Conservation (phyloP, 1,140 invertebrate species). For the Plectus sambesii region DNA sequence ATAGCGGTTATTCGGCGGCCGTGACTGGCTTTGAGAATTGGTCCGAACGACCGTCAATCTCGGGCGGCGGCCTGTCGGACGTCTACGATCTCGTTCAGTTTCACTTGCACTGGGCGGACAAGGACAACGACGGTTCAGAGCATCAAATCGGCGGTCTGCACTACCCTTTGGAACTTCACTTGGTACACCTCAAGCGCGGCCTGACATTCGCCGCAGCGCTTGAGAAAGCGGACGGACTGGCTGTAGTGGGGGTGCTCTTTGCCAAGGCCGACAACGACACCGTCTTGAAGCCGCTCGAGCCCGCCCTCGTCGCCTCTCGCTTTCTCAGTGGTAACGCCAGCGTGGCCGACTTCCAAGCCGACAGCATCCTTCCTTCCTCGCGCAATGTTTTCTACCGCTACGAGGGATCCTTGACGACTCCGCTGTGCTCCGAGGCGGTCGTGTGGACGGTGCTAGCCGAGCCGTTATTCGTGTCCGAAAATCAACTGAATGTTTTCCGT, state of each 20-base stretch:
- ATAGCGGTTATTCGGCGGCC: conserved; percentile 41
- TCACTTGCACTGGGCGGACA: conserved; percentile 74
- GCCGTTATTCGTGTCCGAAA: conserved; percentile 31
- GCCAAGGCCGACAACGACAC: conserved; percentile 24
- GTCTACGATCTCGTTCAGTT: conserved; percentile 67
- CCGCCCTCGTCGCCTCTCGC: too few species aligned
- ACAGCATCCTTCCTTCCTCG: too few species aligned
- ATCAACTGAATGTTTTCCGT: conserved; percentile 25
- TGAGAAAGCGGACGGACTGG: conserved; percentile 33
- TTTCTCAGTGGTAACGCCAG: too few species aligned
- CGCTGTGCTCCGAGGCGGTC: conserved; percentile 74
- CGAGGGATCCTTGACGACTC: conserved; percentile 75
- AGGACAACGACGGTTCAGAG: conserved; percentile 70
- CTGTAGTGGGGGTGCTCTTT: conserved; percentile 42
- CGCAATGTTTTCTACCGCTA: conserved; percentile 64
- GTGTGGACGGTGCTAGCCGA: conserved; percentile 75
- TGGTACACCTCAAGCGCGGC: conserved; percentile 42
- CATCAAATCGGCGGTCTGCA: conserved; percentile 63
- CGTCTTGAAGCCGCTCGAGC: conserved; percentile 25
- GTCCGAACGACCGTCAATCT: conserved; percentile 34
- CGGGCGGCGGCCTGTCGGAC: conserved; percentile 58
- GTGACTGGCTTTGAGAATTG: conserved; percentile 39
- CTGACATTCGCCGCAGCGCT: conserved; percentile 20
- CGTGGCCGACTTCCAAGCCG: too few species aligned
- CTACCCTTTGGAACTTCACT: conserved; percentile 47